Evolutionary conservation across 2,113 vertebrate genomes (phyloP).

Genomic region (Ophthalmolycus amberensis): DNA sequence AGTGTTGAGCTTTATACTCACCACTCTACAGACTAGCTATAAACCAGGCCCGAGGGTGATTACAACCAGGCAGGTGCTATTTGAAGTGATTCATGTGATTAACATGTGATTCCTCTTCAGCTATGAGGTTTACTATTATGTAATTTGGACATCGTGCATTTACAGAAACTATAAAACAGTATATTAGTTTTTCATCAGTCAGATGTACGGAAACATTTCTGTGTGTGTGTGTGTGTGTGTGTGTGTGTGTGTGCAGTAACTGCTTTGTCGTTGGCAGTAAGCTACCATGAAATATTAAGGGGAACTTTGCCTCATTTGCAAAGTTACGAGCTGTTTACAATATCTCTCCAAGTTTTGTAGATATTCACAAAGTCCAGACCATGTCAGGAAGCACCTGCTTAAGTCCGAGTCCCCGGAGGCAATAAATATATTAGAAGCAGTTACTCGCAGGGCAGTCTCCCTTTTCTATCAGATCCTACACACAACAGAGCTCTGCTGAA

Average conservation of each 20-base stretch:
- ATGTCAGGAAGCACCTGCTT: neutral
- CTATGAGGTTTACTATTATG: slow-evolving; percentile 7
- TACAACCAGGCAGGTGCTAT: slow-evolving; percentile 34
- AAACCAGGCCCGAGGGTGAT: slow-evolving; percentile 47
- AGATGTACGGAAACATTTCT: neutral
- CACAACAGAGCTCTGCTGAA: neutral
- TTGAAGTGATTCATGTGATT: slow-evolving; percentile 44
- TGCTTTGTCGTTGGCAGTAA: slow-evolving; percentile 5
- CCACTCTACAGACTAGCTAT: slow-evolving; percentile 31
- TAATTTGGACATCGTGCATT: neutral
- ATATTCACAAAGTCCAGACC: neutral
- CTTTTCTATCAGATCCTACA: neutral
- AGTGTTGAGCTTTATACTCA: slow-evolving; percentile 14
- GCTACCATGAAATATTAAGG: neutral
- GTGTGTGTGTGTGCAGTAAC: neutral
- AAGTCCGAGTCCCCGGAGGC: neutral
- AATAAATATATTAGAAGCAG: neutral
- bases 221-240: too few relatives aligned
- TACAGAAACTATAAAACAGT: neutral
- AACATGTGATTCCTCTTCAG: slow-evolving; percentile 17
- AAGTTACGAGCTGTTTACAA: neutral
- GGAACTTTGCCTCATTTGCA: neutral
- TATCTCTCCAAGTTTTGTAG: neutral
- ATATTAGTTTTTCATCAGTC: neutral
- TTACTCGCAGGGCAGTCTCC: neutral